These are phyloP conservation scores for Peribatodes rhomboidaria DNA, from an alignment of 2,888 invertebrate genomes.

Conservation along the genomic window DNA sequence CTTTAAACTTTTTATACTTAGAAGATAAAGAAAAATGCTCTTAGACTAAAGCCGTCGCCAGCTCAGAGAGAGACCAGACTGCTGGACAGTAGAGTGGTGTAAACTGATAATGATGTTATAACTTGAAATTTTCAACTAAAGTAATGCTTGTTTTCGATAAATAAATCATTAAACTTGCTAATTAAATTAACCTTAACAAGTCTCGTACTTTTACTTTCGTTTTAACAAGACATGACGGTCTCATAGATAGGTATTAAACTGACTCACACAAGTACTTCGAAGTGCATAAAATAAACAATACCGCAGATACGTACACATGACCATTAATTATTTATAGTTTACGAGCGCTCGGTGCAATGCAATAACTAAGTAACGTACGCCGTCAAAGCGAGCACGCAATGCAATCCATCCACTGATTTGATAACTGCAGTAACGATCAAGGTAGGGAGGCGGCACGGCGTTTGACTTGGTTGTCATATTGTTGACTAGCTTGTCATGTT, in stretches of 20 bases:
- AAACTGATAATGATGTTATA: too few species aligned
- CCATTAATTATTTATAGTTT: constrained; percentile 50
- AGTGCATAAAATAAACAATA: constrained; percentile 34
- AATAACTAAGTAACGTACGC: constrained; percentile 49
- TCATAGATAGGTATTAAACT: constrained; percentile 3
- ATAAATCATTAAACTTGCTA: too few species aligned
- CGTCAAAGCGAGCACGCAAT: constrained; percentile 66
- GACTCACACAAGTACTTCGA: constrained; percentile 6
- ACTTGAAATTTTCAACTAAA: too few species aligned
- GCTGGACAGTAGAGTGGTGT: too few species aligned
- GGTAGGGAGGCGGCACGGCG: constrained; percentile 41
- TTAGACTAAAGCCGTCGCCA: too few species aligned
- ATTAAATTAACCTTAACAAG: too few species aligned
- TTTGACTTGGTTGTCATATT: neutral
- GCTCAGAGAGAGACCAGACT: too few species aligned
- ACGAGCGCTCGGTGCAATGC: constrained; percentile 48
- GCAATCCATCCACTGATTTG: constrained; percentile 64
- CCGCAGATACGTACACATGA: constrained; percentile 34
- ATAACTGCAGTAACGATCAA: constrained; percentile 62
- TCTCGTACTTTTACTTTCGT: neutral
- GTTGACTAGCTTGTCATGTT: neutral
- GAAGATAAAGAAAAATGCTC: too few species aligned
- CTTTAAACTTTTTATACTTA: too few species aligned
- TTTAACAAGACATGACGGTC: neutral
- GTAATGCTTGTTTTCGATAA: too few species aligned